Evolutionary conservation across 1,140 invertebrate genomes (phyloP).

Genomic region (Bemisia tabaci): DNA sequence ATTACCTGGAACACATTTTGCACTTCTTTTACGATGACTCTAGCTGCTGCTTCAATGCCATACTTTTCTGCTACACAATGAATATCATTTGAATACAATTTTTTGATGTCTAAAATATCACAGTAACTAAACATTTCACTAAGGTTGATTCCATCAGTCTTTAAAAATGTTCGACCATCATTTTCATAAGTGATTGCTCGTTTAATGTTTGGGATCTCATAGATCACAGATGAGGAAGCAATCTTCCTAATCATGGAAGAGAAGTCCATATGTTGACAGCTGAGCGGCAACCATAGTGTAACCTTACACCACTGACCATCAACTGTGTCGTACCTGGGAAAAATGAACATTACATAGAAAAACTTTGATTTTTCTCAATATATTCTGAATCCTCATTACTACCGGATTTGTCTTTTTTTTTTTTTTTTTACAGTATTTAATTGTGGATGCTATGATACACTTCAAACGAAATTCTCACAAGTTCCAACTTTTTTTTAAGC

Average conservation of each 20-base stretch:
- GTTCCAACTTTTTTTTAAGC: no score
- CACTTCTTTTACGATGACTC: constrained; percentile 57
- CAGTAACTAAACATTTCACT: constrained; percentile 74
- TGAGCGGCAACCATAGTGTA: constrained; percentile 44
- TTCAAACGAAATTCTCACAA: no score
- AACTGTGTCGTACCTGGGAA: constrained; percentile 19
- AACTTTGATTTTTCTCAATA: no score
- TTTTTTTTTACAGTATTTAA: no score
- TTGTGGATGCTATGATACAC: no score
- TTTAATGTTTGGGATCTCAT: constrained; percentile 67
- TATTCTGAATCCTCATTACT: no score
- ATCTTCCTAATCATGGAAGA: constrained; percentile 58
- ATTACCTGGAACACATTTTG: constrained; percentile 34
- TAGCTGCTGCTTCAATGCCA: constrained; percentile 90
- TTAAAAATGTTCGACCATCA: constrained; percentile 44
- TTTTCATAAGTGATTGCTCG: constrained; percentile 62
- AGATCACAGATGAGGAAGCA: constrained; percentile 59
- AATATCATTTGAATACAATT: constrained; percentile 88
- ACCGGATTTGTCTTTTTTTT: no score
- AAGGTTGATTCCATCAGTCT: constrained; percentile 88
- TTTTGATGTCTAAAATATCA: constrained; percentile 68
- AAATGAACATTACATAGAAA: no score
- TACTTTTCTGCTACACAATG: constrained; percentile 78
- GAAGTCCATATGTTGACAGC: constrained; percentile 54
- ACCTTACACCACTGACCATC: constrained; percentile 16